Evolutionary conservation across 1,140 invertebrate species (phyloP).

Genomic region (Cryptotermes secundus): DNA sequence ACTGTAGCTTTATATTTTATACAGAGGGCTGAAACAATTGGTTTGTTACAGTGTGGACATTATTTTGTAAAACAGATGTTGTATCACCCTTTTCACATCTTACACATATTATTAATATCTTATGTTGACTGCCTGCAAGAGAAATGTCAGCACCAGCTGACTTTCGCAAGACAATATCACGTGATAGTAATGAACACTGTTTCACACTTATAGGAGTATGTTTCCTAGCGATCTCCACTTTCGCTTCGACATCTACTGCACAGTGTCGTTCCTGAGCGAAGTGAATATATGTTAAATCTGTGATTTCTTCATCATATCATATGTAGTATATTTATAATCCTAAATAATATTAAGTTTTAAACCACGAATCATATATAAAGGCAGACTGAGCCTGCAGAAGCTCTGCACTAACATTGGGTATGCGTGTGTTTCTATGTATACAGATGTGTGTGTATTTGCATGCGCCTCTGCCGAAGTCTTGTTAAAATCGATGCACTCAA

Average conservation of each 20-base stretch:
- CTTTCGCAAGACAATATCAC: not conserved
- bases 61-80: not conserved
- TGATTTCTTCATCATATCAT: not conserved
- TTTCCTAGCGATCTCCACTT: not conserved
- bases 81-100: not conserved
- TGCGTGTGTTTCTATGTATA: not conserved
- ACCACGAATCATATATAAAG: not conserved
- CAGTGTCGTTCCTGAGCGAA: not conserved
- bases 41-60: not conserved
- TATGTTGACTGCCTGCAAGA: not conserved
- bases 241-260: not conserved
- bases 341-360: not conserved
- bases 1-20: too few relatives aligned
- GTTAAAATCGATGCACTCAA: not conserved
- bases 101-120: not conserved
- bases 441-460: too few relatives aligned
- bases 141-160: not conserved
- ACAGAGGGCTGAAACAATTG: too few relatives aligned
- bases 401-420: not conserved
- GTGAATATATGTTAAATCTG: not conserved
- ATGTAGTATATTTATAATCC: not conserved
- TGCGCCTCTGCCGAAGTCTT: not conserved
- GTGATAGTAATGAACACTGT: not conserved
- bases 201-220: not conserved
- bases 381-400: not conserved